Evolutionary conservation across 2,113 vertebrate genomes (phyloP), one percentile per base, ranked within the genome.

Genomic region (Neotragus pygmaeus): DNA sequence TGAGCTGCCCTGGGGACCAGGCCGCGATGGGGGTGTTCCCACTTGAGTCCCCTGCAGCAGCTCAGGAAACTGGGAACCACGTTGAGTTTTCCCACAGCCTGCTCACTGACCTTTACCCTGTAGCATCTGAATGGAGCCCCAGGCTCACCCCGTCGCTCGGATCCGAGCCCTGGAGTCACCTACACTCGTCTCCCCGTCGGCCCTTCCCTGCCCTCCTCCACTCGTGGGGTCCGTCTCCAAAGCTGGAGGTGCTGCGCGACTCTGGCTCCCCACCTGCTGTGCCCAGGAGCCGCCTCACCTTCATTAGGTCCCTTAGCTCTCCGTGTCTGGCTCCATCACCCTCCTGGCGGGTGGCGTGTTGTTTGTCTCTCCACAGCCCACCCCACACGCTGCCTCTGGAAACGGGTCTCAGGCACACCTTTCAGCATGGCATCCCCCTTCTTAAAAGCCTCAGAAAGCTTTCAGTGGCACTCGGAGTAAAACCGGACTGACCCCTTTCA

Each of bases 131-230:
- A 21, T 28, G 70, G 51, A 21, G 12, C 8, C 36, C 15, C 19
- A 16, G 27, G 25, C 36, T 57, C 39, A 16, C 36, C 28, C 33
- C 0, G 33, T 23, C 4, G 0, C 36, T 36, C 5, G 4, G 14
- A 14, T 70, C 53, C 0, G 51, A 80, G 64, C 2, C 66, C 49
- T 0, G 3, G 47, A 47, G 4, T 51, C 77, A 0, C 55, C 23
- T n/a, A 0, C 4, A 0, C 57, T 25, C 5, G 4, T 16, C 6
- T 30, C 53, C 64, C 70, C 64, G 28, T 49, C 5, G 3, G 27
- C 15, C 23, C 23, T 45, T 49, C 11, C 55, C 60, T 0, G 4
- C 14, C 28, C 36, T 11, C 5, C 2, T 23, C 45, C 15, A 1
- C 49, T 23, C 3, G 3, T 2, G 5, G 13, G 13, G 3, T 21